These are phyloP conservation scores for Sorex fumeus DNA, from an alignment of 2,113 vertebrate genomes.

Conservation along the genomic window DNA sequence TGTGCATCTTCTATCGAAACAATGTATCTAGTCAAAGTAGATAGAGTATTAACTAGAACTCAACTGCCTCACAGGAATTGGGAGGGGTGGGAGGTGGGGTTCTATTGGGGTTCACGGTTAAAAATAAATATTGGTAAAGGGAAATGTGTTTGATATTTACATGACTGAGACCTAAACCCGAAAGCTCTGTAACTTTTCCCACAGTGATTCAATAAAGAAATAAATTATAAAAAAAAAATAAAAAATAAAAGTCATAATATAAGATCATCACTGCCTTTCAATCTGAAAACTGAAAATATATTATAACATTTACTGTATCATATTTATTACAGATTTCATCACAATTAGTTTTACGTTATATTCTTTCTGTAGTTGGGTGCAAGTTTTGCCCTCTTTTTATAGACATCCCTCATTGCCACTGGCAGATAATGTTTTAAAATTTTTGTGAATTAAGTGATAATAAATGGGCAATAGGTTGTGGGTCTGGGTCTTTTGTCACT, in stretches of 20 bases:
- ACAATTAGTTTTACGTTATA: not conserved
- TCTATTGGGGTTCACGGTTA: too few relatives aligned
- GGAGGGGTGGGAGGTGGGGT: too few relatives aligned
- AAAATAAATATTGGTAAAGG: too few relatives aligned
- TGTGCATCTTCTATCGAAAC: too few relatives aligned
- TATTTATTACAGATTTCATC: not conserved
- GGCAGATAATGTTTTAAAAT: not conserved
- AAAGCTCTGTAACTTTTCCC: too few relatives aligned
- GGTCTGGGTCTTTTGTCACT: not conserved
- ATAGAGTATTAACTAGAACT: too few relatives aligned
- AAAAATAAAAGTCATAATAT: conserved; percentile 23
- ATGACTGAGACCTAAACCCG: too few relatives aligned
- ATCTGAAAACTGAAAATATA: not conserved
- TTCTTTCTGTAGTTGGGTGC: not conserved
- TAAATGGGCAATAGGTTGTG: not conserved
- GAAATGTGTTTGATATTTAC: too few relatives aligned
- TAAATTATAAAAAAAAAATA: too few relatives aligned
- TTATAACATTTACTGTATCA: not conserved
- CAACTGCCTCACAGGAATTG: too few relatives aligned
- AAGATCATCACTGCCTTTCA: conserved; percentile 11
- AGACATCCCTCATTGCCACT: not conserved
- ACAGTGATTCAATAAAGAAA: too few relatives aligned
- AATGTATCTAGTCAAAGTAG: too few relatives aligned
- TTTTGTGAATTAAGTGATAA: conserved; percentile 23
- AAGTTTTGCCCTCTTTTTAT: not conserved